Conservation (phyloP, 1,140 invertebrate genomes). For the Macrobrachium nipponense region DNA sequence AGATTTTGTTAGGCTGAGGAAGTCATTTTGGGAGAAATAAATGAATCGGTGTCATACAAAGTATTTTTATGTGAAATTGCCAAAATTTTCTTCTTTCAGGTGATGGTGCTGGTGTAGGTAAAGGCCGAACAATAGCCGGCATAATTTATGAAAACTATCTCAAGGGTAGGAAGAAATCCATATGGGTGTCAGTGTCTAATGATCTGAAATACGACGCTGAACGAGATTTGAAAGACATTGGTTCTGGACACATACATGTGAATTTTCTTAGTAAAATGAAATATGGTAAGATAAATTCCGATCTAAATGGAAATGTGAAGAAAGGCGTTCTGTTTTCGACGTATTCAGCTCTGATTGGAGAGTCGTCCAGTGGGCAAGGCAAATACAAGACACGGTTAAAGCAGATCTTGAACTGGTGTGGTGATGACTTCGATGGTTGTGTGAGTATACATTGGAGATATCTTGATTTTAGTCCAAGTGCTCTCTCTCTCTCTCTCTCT, state of each 20-base stretch:
- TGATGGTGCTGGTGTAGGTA: conserved; percentile 99
- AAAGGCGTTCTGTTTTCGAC: conserved; percentile 98
- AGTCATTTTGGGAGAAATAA: no score
- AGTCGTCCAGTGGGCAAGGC: conserved; percentile 87
- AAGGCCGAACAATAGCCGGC: conserved; percentile 97
- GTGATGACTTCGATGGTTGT: conserved; percentile 74
- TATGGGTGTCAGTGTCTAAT: conserved; percentile 99
- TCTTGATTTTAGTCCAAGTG: neutral
- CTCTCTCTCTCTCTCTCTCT: no score
- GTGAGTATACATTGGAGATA: conserved; percentile 47
- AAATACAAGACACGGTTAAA: conserved; percentile 88
- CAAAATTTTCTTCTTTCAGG: conserved; percentile 72
- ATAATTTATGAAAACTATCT: conserved; percentile 99
- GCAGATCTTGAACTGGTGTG: conserved; percentile 77
- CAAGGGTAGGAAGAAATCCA: conserved; percentile 89
- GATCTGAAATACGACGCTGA: conserved; percentile 99
- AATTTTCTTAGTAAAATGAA: conserved; percentile 94
- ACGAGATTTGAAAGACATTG: conserved; percentile 95
- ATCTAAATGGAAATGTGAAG: conserved; percentile 91
- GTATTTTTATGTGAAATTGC: neutral
- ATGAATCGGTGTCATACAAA: no score
- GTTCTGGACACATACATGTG: conserved; percentile 90
- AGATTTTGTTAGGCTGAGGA: no score
- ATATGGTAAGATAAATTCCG: conserved; percentile 95
- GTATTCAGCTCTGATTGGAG: conserved; percentile 97